Evolutionary conservation across 2,113 vertebrate species (phyloP), one percentile per base, ranked within the genome.

Genomic region (Lepisosteus osseus): DNA sequence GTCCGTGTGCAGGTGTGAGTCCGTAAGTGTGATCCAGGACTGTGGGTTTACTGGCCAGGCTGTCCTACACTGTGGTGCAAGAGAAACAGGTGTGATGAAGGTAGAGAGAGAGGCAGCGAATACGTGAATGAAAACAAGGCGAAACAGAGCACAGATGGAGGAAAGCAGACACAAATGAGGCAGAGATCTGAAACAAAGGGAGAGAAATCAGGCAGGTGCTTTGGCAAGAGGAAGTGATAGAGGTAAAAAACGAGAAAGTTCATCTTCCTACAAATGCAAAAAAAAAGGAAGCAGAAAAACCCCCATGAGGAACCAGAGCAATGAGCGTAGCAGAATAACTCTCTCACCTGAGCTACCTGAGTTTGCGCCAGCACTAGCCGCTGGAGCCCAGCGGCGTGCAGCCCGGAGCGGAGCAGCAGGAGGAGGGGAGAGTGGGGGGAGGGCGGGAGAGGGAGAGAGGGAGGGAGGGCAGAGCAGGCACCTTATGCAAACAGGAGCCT

Each of bases 71-170:
- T 51, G 29, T 29, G 29, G 29, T 29, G 29, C 29, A 29, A 64
- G 17, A 40, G n/a, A 54, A 17, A 45, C 40, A 56, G 51, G 15
- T 40, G 67, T 55, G 45, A 67, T 42, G 54, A 55, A 41, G 41
- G 54, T 54, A 57, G 55, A 47, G 54, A 40, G 57, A 67, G 44
- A 54, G 13, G 47, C 17, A 41, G 65, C 54, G 42, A 62, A 9
- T 17, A 61, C 15, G 15, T 14, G 29, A 40, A 13, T 17, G 56
- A 61, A 42, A 17, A 72, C 40, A 79, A 82, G 80, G 77, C 79
- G 77, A 80, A 80, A 63, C 75, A 85, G 68, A 55, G 73, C 76
- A 74, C 74, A 67, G 65, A 0, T 65, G 72, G 75, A 72, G 66
- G 75, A 72, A 72, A 44, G 55, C 62, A 29, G 73, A 51, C 9